A percentile compares a stretch with the other conserved stretches of the same genome.
Conservation (phyloP, 2,113 vertebrate species). For the Istiophorus platypterus region DNA sequence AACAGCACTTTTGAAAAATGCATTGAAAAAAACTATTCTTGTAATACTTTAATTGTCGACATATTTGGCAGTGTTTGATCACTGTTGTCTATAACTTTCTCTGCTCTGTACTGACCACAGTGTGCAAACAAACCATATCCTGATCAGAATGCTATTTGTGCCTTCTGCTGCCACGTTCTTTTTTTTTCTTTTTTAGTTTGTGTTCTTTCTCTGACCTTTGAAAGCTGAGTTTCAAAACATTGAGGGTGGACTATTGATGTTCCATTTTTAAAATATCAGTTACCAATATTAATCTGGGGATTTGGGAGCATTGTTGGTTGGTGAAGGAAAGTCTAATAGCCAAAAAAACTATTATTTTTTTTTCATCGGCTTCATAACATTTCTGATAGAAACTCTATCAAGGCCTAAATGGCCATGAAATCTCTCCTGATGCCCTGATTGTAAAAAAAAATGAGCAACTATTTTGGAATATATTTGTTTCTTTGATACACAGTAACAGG, state of each 20-base stretch:
- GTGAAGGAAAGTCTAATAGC: no score
- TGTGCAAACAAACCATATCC: neutral
- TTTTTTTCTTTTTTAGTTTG: neutral
- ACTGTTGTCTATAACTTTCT: neutral
- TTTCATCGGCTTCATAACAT: no score
- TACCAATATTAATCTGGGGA: no score
- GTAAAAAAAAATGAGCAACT: neutral
- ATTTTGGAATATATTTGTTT: neutral
- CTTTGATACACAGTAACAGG: neutral
- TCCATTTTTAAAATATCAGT: no score
- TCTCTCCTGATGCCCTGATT: neutral
- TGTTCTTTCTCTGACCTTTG: no score
- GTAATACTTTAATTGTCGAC: neutral
- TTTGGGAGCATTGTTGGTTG: no score
- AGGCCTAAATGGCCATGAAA: neutral
- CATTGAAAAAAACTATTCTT: neutral
- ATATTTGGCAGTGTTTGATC: neutral
- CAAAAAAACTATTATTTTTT: no score
- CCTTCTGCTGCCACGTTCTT: neutral
- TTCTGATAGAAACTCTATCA: no score
- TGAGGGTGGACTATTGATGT: no score
- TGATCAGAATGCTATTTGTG: neutral
- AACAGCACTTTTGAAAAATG: neutral
- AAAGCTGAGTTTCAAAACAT: no score
- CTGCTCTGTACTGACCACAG: neutral